phyloP scores from a whole-genome alignment of 2,113 vertebrate species.

The Raja brachyura region DNA sequence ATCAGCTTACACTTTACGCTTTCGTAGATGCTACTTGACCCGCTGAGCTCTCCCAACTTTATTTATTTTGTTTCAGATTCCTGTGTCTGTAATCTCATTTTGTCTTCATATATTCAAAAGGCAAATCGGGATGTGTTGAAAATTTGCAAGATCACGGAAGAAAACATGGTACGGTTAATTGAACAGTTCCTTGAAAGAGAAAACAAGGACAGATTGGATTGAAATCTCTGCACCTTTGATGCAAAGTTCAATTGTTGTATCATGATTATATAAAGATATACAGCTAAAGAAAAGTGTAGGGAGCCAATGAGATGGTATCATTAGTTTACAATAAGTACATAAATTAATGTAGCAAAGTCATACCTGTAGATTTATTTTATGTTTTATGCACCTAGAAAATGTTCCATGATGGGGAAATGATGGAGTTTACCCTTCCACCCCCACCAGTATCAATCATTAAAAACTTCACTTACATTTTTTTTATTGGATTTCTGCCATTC shows the following conservation, averaged over 20 bases:
- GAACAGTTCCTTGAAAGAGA: background rate
- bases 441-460: background rate
- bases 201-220: background rate
- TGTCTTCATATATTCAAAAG: background rate
- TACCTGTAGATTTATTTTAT: background rate
- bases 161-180: background rate
- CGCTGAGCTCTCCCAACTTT: no score
- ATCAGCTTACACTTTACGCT: no score
- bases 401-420: background rate
- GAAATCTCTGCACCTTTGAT: background rate
- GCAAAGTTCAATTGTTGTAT: background rate
- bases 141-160: background rate
- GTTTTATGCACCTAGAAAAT: background rate
- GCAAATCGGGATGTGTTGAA: background rate
- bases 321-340: background rate
- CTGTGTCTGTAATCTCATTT: no score
- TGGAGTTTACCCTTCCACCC: background rate
- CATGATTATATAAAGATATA: background rate
- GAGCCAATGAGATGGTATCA: background rate
- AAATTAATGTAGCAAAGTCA: background rate
- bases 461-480: background rate
- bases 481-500: background rate
- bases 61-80: no score
- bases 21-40: no score
- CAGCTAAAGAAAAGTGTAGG: background rate